phyloP scores from a whole-genome alignment of 2,797 vertebrate genomes.

The Lateolabrax maculatus region DNA sequence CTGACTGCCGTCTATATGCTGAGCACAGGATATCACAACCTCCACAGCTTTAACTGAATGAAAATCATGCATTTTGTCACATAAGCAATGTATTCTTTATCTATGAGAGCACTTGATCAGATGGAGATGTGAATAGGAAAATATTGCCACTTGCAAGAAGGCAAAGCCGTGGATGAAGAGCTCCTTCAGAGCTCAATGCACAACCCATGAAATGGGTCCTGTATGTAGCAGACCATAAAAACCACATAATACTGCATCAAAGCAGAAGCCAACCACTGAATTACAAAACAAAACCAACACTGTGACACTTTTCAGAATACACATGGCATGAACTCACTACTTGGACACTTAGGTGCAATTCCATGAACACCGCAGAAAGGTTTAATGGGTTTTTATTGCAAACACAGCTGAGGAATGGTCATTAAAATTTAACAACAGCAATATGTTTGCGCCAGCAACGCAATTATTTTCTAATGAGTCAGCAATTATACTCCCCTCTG shows the following conservation, averaged over 20 bases:
- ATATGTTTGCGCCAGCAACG: conserved; percentile 26
- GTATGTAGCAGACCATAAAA: not conserved
- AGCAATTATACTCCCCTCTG: conserved; percentile 36
- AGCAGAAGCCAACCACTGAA: not conserved
- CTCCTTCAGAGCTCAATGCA: not conserved
- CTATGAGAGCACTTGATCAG: not conserved
- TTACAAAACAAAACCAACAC: not conserved
- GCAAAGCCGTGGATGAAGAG: not conserved
- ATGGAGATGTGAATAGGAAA: conserved; percentile 24
- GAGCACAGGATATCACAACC: too few relatives aligned
- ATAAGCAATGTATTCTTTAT: conserved; percentile 31
- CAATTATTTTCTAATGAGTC: conserved; percentile 55
- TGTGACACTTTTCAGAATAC: not conserved
- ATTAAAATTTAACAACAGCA: conserved; percentile 57
- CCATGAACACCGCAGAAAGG: not conserved
- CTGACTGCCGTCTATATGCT: not conserved
- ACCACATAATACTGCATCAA: not conserved
- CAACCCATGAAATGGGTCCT: not conserved
- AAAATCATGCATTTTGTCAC: conserved; percentile 7
- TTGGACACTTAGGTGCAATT: conserved; percentile 7
- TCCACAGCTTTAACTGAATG: not conserved
- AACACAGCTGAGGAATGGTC: conserved; percentile 21
- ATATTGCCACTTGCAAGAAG: not conserved
- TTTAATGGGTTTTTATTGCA: conserved; percentile 18
- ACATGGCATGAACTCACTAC: not conserved